Evolutionary conservation across 2,113 vertebrate genomes (phyloP).

Genomic region (Macquaria australasica): DNA sequence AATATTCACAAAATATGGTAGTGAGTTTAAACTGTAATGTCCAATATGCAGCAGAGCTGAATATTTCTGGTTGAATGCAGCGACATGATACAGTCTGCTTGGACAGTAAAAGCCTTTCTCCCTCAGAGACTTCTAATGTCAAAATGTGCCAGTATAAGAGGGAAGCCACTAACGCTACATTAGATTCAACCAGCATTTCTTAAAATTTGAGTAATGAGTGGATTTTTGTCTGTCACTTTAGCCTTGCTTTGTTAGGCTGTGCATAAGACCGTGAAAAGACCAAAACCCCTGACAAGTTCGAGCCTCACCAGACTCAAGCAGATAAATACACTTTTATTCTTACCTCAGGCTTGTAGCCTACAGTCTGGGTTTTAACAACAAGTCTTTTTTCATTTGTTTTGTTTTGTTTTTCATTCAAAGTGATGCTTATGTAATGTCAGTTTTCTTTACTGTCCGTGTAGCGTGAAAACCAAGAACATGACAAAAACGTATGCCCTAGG

Average conservation of each 20-base stretch:
- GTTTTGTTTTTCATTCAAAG: neutral
- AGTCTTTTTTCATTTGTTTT: neutral
- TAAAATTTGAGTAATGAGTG: too few species aligned
- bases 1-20: neutral
- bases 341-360: conserved; percentile 5
- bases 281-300: neutral
- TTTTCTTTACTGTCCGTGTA: neutral
- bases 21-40: neutral
- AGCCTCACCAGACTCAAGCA: neutral
- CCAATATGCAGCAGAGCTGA: neutral
- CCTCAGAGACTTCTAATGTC: neutral
- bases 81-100: neutral
- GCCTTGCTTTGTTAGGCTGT: neutral
- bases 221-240: neutral
- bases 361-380: neutral
- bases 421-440: neutral
- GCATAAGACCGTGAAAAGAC: neutral
- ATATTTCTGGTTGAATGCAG: neutral
- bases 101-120: neutral
- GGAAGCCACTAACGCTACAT: neutral
- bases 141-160: neutral
- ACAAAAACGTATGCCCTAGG: neutral
- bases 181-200: neutral
- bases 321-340: conserved; percentile 39
- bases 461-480: neutral